Evolutionary conservation across 2,888 invertebrate species (phyloP), one percentile per base, ranked within the genome.

Genomic region (Colletes collaris): DNA sequence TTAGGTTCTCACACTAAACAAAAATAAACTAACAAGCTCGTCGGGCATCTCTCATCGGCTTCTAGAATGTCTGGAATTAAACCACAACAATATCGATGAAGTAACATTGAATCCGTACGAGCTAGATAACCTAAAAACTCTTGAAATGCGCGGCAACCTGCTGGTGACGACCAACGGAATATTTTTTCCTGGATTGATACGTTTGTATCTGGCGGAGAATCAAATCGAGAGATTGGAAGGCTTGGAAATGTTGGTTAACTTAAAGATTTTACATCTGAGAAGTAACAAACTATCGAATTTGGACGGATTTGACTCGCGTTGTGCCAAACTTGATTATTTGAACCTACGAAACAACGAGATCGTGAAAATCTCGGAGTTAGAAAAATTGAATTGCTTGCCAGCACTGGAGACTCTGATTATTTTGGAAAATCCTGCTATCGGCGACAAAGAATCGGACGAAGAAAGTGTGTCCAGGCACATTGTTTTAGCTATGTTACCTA

Each of bases 151-250:
- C 67, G 93, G 95, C 63, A 94, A 95, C 87, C 79, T 91, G 2
- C 91, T 94, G 49, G 89, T 90, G 6, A 94, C 94, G 35, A 92
- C 95, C 0, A 85, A 90, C 0, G 93, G 94, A 63, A 89, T 93
- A 0, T 92, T 94, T 77, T 95, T 95, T 59, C 92, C 93, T 0
- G 93, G 92, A 46, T 83, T 98, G 81, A 96, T 96, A 86, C 96
- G 96, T 84, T 93, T 98, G 0, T 97, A 97, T 91, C 92, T 97
- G 74, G 96, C 96, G 62, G 95, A 96, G 68, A 97, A 97, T 91
- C 95, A 95, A 53, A 95, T 97, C 63, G 93, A 93, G 0, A 93
- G 90, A 27, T 89, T 97, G n/a, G 93, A 94, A 55, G 95, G 95
- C 3, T 86, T 97, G n/a, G 94, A 94, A 16, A 93, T 91, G 55